Percentiles rank a stretch among this genome's conserved stretches.
These are phyloP conservation scores for Tupiocoris notatus DNA, from an alignment of 2,888 invertebrate species.

Conservation along the genomic window DNA sequence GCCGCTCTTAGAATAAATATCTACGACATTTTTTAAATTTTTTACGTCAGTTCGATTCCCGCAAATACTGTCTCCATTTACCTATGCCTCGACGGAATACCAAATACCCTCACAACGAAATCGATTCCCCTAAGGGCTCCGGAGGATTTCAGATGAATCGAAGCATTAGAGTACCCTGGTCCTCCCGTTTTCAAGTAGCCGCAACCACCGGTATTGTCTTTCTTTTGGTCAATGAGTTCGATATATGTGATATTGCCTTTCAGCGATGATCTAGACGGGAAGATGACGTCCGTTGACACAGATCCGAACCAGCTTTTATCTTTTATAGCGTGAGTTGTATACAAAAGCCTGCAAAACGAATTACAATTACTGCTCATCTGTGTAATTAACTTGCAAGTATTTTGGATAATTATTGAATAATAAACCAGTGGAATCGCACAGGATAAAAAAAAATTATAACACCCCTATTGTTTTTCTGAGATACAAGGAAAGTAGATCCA, in stretches of 20 bases:
- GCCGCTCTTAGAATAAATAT: too few species aligned
- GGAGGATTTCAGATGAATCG: slow-evolving; percentile 25
- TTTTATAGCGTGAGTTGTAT: slow-evolving; percentile 10
- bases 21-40: too few species aligned
- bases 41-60: too few species aligned
- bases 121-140: slow-evolving; percentile 17
- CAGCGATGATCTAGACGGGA: slow-evolving; percentile 4
- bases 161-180: slow-evolving; percentile 15
- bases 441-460: too few species aligned
- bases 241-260: slow-evolving; percentile 36
- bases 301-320: slow-evolving; percentile 15
- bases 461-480: too few species aligned
- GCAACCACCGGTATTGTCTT: slow-evolving; percentile 21
- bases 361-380: neutral
- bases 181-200: slow-evolving; percentile 28
- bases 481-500: too few species aligned
- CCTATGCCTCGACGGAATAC: slow-evolving; percentile 7
- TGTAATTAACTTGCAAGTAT: neutral
- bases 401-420: too few species aligned
- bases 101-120: slow-evolving; percentile 28
- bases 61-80: too few species aligned
- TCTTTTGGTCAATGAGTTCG: slow-evolving; percentile 30
- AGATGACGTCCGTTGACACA: slow-evolving; percentile 13
- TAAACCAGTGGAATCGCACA: too few species aligned
- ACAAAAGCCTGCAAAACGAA: slow-evolving; percentile 17